These are phyloP conservation scores for Melieria crassipennis DNA, from an alignment of 2,888 invertebrate genomes.

Conservation along the genomic window DNA sequence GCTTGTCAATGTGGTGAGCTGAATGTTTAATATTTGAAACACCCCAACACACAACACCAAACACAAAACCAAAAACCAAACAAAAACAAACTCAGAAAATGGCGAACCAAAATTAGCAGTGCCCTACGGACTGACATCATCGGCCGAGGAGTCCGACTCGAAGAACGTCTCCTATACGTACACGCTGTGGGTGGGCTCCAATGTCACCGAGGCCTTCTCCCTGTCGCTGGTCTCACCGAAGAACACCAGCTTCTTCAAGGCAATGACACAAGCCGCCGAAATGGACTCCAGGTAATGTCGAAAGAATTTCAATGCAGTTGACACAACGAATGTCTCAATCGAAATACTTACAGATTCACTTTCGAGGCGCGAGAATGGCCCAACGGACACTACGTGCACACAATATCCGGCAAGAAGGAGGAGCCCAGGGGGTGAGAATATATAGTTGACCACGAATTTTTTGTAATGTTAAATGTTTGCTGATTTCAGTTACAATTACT, in stretches of 20 bases:
- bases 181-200: slow-evolving; percentile 89
- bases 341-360: slow-evolving; percentile 67
- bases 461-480: not conserved
- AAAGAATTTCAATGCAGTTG: not conserved
- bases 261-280: slow-evolving; percentile 87
- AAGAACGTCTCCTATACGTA: slow-evolving; percentile 82
- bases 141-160: slow-evolving; percentile 64
- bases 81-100: slow-evolving; percentile 54
- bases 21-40: slow-evolving; percentile 10
- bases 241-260: slow-evolving; percentile 75
- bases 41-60: slow-evolving; percentile 15
- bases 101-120: slow-evolving; percentile 65
- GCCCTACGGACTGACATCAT: slow-evolving; percentile 63
- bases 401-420: slow-evolving; percentile 70
- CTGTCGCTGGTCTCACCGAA: slow-evolving; percentile 79
- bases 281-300: slow-evolving; percentile 70
- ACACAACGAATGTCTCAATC: not conserved
- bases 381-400: slow-evolving; percentile 91
- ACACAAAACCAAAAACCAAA: slow-evolving; percentile 11
- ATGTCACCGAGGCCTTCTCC: slow-evolving; percentile 83
- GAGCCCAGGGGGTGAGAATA: slow-evolving; percentile 63
- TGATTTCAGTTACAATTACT: slow-evolving; percentile 79
- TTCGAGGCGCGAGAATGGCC: slow-evolving; percentile 90
- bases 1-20: not conserved
- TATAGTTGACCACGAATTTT: not conserved